Evolutionary conservation across 2,797 vertebrate genomes (phyloP).

Genomic region (Myotis myotis): DNA sequence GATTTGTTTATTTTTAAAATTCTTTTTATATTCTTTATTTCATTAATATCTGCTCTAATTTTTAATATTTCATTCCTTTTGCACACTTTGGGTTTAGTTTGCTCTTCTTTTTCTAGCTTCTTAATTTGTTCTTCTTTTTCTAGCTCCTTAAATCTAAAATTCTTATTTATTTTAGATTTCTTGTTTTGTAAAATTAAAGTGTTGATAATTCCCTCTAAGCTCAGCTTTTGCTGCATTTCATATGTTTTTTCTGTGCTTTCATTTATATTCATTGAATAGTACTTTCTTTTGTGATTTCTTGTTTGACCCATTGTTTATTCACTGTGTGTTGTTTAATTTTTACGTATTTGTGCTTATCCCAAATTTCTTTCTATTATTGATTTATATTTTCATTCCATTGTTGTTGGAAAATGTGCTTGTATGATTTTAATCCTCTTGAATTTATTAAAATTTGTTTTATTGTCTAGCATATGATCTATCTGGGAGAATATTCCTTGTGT

Average conservation of each 20-base stretch:
- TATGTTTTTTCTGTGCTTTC: not conserved
- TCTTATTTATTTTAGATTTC: conserved; percentile 3
- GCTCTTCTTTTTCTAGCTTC: not conserved
- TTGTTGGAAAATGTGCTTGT: not conserved
- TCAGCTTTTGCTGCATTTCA: not conserved
- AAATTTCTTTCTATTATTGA: not conserved
- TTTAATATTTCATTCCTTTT: not conserved
- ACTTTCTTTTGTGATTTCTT: not conserved
- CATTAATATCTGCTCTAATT: not conserved
- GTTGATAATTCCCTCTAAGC: not conserved
- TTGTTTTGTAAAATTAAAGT: not conserved
- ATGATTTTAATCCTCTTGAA: not conserved
- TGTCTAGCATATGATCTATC: not conserved
- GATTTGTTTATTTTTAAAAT: not conserved
- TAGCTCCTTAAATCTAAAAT: too few relatives aligned
- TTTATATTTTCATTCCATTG: conserved; percentile 18
- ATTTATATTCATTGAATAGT: not conserved
- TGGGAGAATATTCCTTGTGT: not conserved
- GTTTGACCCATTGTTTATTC: not conserved
- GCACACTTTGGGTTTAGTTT: not conserved
- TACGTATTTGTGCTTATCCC: not conserved
- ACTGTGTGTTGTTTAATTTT: not conserved
- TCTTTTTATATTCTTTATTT: not conserved
- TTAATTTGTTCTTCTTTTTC: not conserved
- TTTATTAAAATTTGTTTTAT: not conserved